phyloP scores from a whole-genome alignment of 2,888 invertebrate genomes.

The Bellardia bayeri region DNA sequence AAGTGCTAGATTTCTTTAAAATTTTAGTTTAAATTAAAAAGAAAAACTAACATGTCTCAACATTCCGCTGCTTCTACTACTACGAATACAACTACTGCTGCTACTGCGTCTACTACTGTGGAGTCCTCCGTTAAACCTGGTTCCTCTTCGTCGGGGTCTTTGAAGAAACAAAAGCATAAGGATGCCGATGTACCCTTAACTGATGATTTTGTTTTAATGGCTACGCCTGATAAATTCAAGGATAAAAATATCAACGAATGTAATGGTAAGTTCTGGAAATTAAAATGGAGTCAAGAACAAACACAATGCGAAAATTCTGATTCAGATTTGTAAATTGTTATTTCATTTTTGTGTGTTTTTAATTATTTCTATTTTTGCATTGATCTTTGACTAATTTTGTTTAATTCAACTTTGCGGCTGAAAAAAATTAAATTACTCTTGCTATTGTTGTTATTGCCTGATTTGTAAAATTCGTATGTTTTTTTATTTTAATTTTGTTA shows the following conservation, averaged over 20 bases:
- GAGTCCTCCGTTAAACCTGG: slow-evolving; percentile 7
- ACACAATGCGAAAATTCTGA: background rate
- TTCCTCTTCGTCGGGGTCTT: slow-evolving; percentile 36
- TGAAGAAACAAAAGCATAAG: slow-evolving; percentile 61
- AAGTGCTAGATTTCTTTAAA: slow-evolving; percentile 22
- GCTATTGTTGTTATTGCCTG: slow-evolving; percentile 30
- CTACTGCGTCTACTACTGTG: background rate
- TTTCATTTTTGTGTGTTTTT: slow-evolving; percentile 7
- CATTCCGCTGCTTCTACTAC: slow-evolving; percentile 44
- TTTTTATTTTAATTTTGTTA: background rate
- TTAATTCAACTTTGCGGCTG: slow-evolving; percentile 32
- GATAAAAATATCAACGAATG: slow-evolving; percentile 53
- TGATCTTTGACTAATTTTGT: slow-evolving; percentile 12
- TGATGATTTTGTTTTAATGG: slow-evolving; percentile 67
- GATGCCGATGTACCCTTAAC: slow-evolving; percentile 48
- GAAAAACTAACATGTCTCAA: slow-evolving; percentile 62
- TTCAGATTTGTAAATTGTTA: slow-evolving; percentile 28
- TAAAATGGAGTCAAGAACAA: background rate
- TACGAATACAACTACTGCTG: background rate
- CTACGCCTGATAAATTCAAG: slow-evolving; percentile 67
- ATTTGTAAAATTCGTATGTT: slow-evolving; percentile 17
- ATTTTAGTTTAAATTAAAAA: background rate
- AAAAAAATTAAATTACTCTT: slow-evolving; percentile 6
- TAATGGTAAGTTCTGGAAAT: slow-evolving; percentile 56
- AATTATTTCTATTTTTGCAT: slow-evolving; percentile 32